phyloP scores from a whole-genome alignment of 2,797 vertebrate species.

The Sebastes miniatus region DNA sequence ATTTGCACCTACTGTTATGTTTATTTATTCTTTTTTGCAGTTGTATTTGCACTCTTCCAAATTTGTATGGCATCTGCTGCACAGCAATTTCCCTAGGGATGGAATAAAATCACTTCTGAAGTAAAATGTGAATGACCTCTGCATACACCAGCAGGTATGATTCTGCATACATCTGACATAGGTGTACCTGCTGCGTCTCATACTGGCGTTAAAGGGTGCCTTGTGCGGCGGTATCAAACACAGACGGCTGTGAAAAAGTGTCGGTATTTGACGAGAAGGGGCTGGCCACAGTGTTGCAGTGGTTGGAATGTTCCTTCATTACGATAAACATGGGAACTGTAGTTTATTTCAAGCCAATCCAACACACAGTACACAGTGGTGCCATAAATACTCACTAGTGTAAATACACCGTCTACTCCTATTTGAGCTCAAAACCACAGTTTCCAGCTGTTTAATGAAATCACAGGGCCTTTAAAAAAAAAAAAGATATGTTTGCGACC shows the following conservation, averaged over 20 bases:
- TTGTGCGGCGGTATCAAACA: neutral
- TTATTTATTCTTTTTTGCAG: neutral
- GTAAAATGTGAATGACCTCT: neutral
- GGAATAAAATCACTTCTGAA: neutral
- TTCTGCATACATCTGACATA: neutral
- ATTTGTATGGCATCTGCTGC: no score
- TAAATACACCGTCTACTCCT: neutral
- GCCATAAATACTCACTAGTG: neutral
- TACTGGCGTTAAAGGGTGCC: neutral
- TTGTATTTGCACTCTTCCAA: no score
- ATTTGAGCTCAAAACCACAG: neutral
- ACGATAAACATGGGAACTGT: neutral
- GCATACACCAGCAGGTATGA: neutral
- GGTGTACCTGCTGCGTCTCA: neutral
- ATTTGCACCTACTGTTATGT: neutral
- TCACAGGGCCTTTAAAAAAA: neutral
- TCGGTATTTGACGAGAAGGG: no score
- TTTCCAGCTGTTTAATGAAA: neutral
- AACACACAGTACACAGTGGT: neutral
- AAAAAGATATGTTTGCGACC: neutral
- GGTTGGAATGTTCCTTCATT: neutral
- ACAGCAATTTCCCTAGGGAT: neutral
- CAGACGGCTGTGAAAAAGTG: no score
- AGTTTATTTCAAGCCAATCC: neutral
- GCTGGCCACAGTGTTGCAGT: neutral